Conservation (phyloP, 2,888 invertebrate species). For the Resseliella maxima region DNA sequence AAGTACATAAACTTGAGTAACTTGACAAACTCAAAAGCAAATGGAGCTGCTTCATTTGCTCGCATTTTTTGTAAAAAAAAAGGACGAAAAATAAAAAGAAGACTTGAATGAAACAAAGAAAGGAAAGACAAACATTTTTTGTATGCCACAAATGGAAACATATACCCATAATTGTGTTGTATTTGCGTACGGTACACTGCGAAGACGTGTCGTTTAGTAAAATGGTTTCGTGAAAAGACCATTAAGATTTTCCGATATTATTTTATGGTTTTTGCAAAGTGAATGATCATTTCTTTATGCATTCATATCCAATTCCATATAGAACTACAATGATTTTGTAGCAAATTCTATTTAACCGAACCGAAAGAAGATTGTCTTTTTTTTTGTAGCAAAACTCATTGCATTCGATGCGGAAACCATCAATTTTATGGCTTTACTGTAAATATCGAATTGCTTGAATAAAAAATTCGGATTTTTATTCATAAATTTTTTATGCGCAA, state of each 20-base stretch:
- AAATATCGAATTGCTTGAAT: background rate
- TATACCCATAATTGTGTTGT: background rate
- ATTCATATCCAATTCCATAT: background rate
- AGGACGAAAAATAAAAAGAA: background rate
- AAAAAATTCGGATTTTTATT: background rate
- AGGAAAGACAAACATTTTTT: background rate
- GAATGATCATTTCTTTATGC: constrained; percentile 43
- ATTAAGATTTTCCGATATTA: constrained; percentile 55
- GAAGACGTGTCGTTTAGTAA: background rate
- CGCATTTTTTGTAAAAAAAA: background rate
- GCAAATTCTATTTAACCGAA: background rate
- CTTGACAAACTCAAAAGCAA: background rate
- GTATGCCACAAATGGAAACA: background rate
- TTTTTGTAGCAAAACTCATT: background rate
- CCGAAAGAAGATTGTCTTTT: background rate
- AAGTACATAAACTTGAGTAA: background rate
- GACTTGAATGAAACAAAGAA: background rate
- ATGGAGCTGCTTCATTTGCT: background rate
- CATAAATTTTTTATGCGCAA: background rate
- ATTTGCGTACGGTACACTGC: background rate
- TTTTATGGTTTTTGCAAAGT: constrained; percentile 55
- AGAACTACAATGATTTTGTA: background rate
- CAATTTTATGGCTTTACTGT: background rate
- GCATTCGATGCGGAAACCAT: constrained; percentile 19
- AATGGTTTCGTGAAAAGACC: constrained; percentile 16